These are phyloP conservation scores for Erithacus rubecula DNA, from an alignment of 2,797 vertebrate species.

Conservation along the genomic window DNA sequence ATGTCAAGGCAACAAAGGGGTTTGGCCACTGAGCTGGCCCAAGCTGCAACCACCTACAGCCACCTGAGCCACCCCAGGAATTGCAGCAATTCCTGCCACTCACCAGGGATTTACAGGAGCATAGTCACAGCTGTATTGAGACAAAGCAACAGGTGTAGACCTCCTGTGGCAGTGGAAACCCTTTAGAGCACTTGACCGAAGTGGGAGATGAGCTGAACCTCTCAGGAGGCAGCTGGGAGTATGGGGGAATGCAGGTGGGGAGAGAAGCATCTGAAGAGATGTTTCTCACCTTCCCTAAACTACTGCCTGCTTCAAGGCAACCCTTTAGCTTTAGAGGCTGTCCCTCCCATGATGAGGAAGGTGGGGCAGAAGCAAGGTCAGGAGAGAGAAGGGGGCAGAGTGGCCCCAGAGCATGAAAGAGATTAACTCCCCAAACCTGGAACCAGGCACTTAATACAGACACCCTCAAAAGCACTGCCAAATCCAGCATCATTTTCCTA, in stretches of 20 bases:
- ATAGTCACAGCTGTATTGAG: accelerated
- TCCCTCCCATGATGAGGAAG: accelerated
- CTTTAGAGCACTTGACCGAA: background rate
- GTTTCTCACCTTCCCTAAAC: background rate
- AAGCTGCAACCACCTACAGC: background rate
- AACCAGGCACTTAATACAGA: background rate
- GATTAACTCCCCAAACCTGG: background rate
- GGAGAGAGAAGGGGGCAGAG: background rate
- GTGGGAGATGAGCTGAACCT: background rate
- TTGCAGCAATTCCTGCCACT: background rate
- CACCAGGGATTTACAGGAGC: background rate
- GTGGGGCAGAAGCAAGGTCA: background rate
- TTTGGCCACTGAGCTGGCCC: background rate
- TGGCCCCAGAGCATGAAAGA: background rate
- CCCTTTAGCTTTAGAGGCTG: background rate
- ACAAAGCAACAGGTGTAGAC: accelerated
- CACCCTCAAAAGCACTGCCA: background rate
- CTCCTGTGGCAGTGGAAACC: accelerated
- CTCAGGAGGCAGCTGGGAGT: background rate
- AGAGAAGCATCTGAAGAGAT: background rate
- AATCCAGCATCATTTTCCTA: background rate
- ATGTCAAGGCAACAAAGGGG: background rate
- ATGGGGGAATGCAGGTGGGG: accelerated
- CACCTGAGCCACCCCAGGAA: background rate
- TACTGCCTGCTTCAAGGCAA: background rate